Base-by-base conservation (phyloP, 2,797 vertebrate species). In the Melanogrammus aeglefinus region DNA sequence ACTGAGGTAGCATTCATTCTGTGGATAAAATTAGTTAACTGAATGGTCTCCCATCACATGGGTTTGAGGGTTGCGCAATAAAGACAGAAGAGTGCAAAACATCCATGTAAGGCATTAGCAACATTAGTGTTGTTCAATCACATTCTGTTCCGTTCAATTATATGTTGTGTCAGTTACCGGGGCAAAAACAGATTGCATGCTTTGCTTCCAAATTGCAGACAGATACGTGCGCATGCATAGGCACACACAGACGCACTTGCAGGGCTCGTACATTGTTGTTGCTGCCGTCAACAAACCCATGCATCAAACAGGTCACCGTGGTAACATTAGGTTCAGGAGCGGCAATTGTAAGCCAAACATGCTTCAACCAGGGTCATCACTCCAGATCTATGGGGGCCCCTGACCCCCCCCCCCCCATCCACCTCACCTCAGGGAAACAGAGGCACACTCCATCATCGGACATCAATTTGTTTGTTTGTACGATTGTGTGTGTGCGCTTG, bases 231-330 rank as follows among this genome's bases (percentile, higher is more conserved):
- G n/a, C 16, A 44, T 44, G 27, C 76, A 69, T 1, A 9, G 18
- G 14, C 27, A 66, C 8, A 27, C 63, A 38, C 27, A 38, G 47
- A 70, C 39, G 29, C 27, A 82, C 73, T 35, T 73, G 44, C 63
- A 79, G 66, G 75, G 27, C 80, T 2, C 70, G 44, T 31, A 75
- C 31, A 77, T 78, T 38, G 69, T 69, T 81, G 81, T 39, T 0
- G 51, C 81, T 80, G 82, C 51, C 74, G 75, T 85, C 83, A 84
- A 77, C 81, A 84, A 76, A 82, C 36, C 63, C 77, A 80, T 84
- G 72, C 38, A 84, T 88, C 82, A 12, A 78, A 24, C 63, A 41
- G 76, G 77, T 79, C 77, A 82, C 4, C 78, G 69, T 81, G 66
- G 14, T 72, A 41, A 0, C 57, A 63, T 31, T 14, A 33, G 72